Conservation (phyloP, 1,140 invertebrate genomes). For the Hermetia illucens region DNA sequence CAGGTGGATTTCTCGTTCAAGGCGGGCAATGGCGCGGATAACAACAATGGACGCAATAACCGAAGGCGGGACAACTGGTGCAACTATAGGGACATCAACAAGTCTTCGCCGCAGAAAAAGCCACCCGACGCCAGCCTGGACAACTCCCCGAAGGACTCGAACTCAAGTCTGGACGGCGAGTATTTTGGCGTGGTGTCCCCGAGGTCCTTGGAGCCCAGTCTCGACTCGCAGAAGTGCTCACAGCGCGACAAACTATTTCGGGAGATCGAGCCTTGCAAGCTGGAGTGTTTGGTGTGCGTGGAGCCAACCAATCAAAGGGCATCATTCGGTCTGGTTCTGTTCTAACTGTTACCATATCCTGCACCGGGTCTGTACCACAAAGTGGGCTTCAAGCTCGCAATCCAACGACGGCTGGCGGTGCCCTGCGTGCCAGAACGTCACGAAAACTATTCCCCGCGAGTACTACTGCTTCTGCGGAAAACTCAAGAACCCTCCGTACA, state of each 20-base stretch:
- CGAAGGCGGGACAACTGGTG: too few species aligned
- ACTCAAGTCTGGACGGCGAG: too few species aligned
- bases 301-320: conserved; percentile 58
- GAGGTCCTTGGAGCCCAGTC: too few species aligned
- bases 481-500: conserved; percentile 51
- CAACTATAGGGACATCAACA: too few species aligned
- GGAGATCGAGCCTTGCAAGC: conserved; percentile 54
- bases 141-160: too few species aligned
- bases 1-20: too few species aligned
- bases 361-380: conserved; percentile 77
- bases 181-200: too few species aligned
- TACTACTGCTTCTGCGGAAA: conserved; percentile 82
- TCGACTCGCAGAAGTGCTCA: conserved; percentile 13
- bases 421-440: conserved; percentile 74
- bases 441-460: conserved; percentile 46
- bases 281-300: conserved; percentile 91
- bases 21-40: too few species aligned
- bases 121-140: too few species aligned
- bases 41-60: too few species aligned
- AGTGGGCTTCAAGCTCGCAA: conserved; percentile 77
- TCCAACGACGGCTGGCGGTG: conserved; percentile 76
- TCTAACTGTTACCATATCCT: conserved; percentile 79
- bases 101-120: too few species aligned
- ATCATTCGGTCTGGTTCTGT: conserved; percentile 79
- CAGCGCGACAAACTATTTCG: conserved; percentile 69